These are phyloP conservation scores for Eutolmus rufibarbis DNA, from an alignment of 2,888 invertebrate species.

Conservation along the genomic window DNA sequence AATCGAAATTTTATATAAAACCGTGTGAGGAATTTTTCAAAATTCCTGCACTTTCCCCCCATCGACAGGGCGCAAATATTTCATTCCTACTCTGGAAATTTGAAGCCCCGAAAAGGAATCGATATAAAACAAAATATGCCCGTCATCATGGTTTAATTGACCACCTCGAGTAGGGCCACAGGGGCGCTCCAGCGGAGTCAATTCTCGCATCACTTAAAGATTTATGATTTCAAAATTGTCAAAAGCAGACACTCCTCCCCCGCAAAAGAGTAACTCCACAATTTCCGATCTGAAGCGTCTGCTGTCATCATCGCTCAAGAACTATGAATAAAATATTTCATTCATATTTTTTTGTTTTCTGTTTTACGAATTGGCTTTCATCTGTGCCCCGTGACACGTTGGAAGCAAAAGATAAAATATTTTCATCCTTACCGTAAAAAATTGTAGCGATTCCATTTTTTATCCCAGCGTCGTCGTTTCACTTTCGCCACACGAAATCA, in stretches of 20 bases:
- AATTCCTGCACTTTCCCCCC: not conserved
- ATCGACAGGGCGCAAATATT: not conserved
- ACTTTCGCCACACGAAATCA: not conserved
- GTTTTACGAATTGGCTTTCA: not conserved
- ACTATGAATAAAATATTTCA: not conserved
- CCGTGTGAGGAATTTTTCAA: not conserved
- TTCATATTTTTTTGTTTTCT: not conserved
- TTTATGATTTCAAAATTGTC: not conserved
- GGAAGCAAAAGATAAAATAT: not conserved
- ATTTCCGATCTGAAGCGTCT: not conserved
- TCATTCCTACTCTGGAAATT: not conserved
- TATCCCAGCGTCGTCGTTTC: not conserved
- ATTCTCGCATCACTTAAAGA: not conserved
- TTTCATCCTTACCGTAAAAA: not conserved
- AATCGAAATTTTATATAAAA: not conserved
- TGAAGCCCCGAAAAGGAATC: not conserved
- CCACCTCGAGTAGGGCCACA: not conserved
- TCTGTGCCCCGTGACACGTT: not conserved
- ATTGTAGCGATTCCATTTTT: not conserved
- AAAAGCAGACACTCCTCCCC: not conserved
- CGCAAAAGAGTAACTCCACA: not conserved
- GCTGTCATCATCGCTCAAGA: not conserved
- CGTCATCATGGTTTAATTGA: not conserved
- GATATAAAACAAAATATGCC: not conserved
- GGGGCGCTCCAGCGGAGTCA: not conserved